phyloP scores from a whole-genome alignment of 2,888 invertebrate species.

The Brachylomia viminalis region DNA sequence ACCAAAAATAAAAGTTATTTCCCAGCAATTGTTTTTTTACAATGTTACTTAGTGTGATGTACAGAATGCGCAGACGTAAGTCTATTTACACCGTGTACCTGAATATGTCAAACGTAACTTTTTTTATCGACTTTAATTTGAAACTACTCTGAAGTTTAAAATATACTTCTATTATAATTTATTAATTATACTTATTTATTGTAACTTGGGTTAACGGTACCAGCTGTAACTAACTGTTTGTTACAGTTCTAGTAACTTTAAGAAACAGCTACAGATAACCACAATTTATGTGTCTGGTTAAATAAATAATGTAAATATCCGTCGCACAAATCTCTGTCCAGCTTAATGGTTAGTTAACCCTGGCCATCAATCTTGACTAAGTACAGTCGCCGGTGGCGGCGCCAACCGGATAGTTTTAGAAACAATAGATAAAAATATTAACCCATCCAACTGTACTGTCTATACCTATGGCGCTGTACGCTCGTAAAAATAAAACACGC shows the following conservation, averaged over 20 bases:
- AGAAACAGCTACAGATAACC: slow-evolving; percentile 40
- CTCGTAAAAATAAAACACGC: slow-evolving; percentile 42
- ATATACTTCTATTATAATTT: too few species aligned
- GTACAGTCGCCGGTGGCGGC: slow-evolving; percentile 34
- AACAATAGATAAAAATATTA: slow-evolving; percentile 22
- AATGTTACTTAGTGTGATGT: neutral
- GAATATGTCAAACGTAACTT: neutral
- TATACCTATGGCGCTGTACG: slow-evolving; percentile 51
- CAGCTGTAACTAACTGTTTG: slow-evolving; percentile 19
- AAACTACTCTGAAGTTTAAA: neutral
- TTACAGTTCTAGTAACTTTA: slow-evolving; percentile 35
- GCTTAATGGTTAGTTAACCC: slow-evolving; percentile 57
- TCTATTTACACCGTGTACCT: neutral
- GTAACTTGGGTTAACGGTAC: slow-evolving; percentile 2
- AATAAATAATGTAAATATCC: slow-evolving; percentile 61
- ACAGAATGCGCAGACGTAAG: neutral
- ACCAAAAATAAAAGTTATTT: neutral
- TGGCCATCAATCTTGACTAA: slow-evolving; percentile 53
- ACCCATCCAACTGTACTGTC: neutral
- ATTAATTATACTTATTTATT: too few species aligned
- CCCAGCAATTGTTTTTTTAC: neutral
- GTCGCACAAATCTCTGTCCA: slow-evolving; percentile 59
- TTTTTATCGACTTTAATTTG: neutral
- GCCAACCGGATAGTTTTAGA: slow-evolving; percentile 21
- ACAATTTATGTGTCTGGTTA: slow-evolving; percentile 52